Evolutionary conservation across 1,140 invertebrate genomes (phyloP), one percentile per base, ranked within the genome.

Genomic region (Battus philenor): DNA sequence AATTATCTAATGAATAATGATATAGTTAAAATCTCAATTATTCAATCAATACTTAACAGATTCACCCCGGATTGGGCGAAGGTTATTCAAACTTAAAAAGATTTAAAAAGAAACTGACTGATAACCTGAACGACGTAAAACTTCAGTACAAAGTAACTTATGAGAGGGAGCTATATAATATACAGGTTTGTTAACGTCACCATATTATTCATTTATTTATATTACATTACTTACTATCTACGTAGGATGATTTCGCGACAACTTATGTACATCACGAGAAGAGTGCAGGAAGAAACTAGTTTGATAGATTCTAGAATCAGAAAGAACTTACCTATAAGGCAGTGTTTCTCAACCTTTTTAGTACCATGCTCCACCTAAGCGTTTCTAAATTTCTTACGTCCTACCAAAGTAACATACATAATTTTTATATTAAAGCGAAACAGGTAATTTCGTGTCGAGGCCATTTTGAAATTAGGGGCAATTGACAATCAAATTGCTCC

Each of bases 21-120:
- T n/a, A n/a, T n/a, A n/a, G n/a, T n/a, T n/a, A n/a, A n/a, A n/a
- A n/a, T n/a, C n/a, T n/a, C n/a, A n/a, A n/a, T n/a, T n/a, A n/a
- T 27, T 27, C 6, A 9, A n/a, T 27, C 2, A 5, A 27, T 27
- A 27, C 4, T 18, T 31, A 44, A 29, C 70, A 73, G 68, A 70
- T 93, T 8, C 88, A 91, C 44, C 63, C 81, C 1, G 89, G 89
- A 17, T 87, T 94, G 38, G 92, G 91, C n/a, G 84, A 90, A 60
- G 89, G 89, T 1, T 93, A 92, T 54, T 65, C 73, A 0, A 75
- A 87, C 51, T 59, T 94, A 8, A 87, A 90, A 72, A 69, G 68
- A 17, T 66, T 81, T 1, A 56, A 81, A 22, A 53, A 62, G 1
- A 68, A 73, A 13, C 67, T 91, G 1, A 65, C 71, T 12, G 53